Evolutionary conservation across 1,140 invertebrate species (phyloP), one percentile per base, ranked within the genome.

Genomic region (Parasteatoda tepidariorum): DNA sequence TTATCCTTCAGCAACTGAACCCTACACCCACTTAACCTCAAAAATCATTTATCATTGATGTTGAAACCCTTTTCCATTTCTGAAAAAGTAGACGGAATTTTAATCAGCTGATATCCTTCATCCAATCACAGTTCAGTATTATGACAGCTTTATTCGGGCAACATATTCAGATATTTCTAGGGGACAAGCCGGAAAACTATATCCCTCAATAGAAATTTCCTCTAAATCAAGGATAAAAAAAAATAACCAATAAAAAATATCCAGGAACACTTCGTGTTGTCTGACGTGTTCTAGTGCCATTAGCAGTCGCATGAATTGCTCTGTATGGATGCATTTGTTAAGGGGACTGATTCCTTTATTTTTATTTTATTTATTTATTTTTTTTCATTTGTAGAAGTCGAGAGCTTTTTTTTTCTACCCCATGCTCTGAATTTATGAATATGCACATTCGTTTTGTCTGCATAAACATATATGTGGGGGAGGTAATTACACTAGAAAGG

Each of bases 21-120:
- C 64, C 31, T 33, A 3, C 24, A 22, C 59, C 76, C 76, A 67
- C 76, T 79, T 79, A 79, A 79, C 76, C 64, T 61, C 64, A 15
- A 24, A 55, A 31, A 24, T 54, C 76, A 68, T 79, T 31, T 18
- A 79, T 79, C 76, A 79, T 57, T 59, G n/a, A 22, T 24, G 30
- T 13, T 24, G 2, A n/a, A 26, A n/a, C 48, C 64, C 41, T 31
- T 48, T 31, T 33, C 13, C 31, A 5, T 11, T 64, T 64, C 7
- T 31, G 26, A 54, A 64, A 76, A 26, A 26, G 41, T 3, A 55
- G 24, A 41, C 15, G 18, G 66, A 9, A n/a, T 11, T 24, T 11
- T 15, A 73, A 18, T 48, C n/a, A 18, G 26, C 24, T 48, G 41
- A 33, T 66, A 41, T 54, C 38, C 30, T 54, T 26, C 68, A 15